phyloP scores from a whole-genome alignment of 2,888 invertebrate genomes.

The Chrysotoxum bicinctum region DNA sequence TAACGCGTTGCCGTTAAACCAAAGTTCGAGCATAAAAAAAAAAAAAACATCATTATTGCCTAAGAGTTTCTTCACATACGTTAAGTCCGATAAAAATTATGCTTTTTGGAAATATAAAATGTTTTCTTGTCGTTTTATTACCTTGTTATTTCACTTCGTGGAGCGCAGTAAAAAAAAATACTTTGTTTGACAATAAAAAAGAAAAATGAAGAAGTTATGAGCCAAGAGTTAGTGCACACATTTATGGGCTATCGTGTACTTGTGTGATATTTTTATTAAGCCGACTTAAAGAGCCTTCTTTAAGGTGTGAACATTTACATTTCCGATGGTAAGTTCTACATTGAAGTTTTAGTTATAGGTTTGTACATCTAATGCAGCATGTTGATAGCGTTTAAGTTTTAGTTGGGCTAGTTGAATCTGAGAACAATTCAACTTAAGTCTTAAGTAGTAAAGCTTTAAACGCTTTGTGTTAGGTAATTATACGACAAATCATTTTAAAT shows the following conservation, averaged over 20 bases:
- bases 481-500: neutral
- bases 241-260: neutral
- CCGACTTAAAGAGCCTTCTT: neutral
- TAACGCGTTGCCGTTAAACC: neutral
- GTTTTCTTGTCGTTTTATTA: conserved; percentile 6
- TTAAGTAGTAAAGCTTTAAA: neutral
- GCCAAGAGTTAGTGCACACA: neutral
- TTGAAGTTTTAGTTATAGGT: neutral
- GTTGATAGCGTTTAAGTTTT: too few species aligned
- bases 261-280: conserved; percentile 1
- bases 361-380: too few species aligned
- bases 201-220: conserved; percentile 1
- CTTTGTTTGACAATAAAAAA: neutral
- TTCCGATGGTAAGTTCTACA: neutral
- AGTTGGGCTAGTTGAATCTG: too few species aligned
- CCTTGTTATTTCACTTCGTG: conserved; percentile 2
- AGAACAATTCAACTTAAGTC: neutral
- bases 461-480: neutral
- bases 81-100: neutral
- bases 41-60: neutral
- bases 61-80: conserved; percentile 15
- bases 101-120: neutral
- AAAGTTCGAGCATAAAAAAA: neutral
- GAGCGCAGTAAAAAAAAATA: neutral
- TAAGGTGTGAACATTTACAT: conserved; percentile 7